A percentile compares a stretch with the other conserved stretches of the same genome.
Evolutionary conservation across 2,797 vertebrate genomes (phyloP).

Genomic region (Oreochromis grahami): DNA sequence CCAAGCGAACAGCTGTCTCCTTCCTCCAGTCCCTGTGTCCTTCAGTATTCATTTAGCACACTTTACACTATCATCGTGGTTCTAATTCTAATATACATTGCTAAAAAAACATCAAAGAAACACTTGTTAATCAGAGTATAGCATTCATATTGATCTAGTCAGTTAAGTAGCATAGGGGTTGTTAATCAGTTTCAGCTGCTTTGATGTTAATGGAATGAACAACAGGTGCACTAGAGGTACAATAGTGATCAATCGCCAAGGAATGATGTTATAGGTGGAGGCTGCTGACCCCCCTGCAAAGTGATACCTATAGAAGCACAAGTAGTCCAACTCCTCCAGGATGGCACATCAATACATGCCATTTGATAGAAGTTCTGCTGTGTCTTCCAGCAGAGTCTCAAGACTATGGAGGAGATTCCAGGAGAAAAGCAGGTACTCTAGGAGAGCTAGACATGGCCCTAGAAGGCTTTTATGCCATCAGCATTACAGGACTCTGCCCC

Average conservation of each 20-base stretch:
- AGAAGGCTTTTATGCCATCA: background rate
- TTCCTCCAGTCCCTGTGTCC: background rate
- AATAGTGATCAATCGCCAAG: background rate
- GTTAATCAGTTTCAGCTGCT: background rate
- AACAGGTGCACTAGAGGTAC: background rate
- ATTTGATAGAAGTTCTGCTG: background rate
- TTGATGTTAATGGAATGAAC: background rate
- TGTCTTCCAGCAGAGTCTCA: background rate
- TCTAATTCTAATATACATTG: background rate
- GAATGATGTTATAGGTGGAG: background rate
- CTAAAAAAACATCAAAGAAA: background rate
- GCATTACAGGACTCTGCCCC: background rate
- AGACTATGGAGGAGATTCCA: background rate
- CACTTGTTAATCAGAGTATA: background rate
- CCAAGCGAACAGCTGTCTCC: background rate
- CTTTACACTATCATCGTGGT: background rate
- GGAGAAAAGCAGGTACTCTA: background rate
- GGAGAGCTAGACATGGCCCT: background rate
- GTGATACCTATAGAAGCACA: background rate
- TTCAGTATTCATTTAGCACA: background rate
- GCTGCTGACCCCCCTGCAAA: background rate
- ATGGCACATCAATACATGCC: background rate
- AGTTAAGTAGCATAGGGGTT: background rate
- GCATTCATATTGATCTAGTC: background rate
- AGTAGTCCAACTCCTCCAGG: background rate